Base-by-base conservation (phyloP, 2,888 invertebrate genomes). In the Philhelius pedissequus region DNA sequence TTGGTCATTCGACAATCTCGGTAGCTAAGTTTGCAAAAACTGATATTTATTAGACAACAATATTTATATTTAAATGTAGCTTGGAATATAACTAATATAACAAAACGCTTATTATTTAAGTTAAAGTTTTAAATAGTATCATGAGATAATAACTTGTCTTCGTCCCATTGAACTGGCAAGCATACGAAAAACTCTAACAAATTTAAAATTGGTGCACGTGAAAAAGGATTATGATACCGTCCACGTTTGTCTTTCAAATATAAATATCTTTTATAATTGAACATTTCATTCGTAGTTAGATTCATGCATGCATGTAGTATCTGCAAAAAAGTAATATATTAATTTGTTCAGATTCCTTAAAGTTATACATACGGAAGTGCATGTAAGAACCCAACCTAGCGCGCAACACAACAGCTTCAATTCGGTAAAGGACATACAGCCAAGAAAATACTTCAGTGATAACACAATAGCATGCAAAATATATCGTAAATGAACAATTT, bases 251-350 rank as follows among this genome's bases (percentile, higher is more conserved):
- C 97, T 70, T 97, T 93, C 86, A 98, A 91, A 90, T 98, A 98
- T 0, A 97, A 96, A 91, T 98, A 98, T 66, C 97, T 93, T 90
- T 97, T 97, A 91, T 96, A 96, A 92, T 98, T 98, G 90, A 97
- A 96, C 96, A 97, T 97, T 92, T 98, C 98, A 91, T 98, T 98
- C 54, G 97, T 97, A 7, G 98, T 98, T 79, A 98, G 92, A 92
- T 98, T 98, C 96, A 97, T 96, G 89, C 97, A 96, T 11, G 97
- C 97, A 90, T 98, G 97, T 22, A 97, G 92, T 64, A 97, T 94
- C 97, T 98, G 92, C 20, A 92, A 93, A 86, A 82, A 86, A 8
- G 15, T 1, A 15, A 13, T 11, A 5, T 18, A 6, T 27, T 3
- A 7, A 20, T n/a, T 11, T 20, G 9, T 64, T 22, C 9, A 0